Evolutionary conservation across 2,113 vertebrate genomes (phyloP).

Genomic region (Notothenia rossii): DNA sequence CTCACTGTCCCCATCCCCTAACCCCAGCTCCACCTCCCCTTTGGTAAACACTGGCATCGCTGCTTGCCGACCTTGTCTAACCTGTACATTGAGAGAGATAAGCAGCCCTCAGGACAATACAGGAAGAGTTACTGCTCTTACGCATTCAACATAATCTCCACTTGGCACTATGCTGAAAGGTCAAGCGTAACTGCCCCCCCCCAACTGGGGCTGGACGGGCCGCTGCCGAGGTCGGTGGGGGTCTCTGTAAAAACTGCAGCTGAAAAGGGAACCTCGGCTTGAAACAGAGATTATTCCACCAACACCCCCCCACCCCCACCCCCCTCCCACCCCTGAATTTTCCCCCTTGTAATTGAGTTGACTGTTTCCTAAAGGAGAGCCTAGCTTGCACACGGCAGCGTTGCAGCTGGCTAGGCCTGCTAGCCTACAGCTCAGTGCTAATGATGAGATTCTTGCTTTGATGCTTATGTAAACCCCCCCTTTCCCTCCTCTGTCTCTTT

Average conservation of each 20-base stretch:
- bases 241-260: slow-evolving; percentile 65
- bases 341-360: slow-evolving; percentile 35
- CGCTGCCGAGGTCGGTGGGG: slow-evolving; percentile 31
- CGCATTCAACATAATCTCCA: slow-evolving; percentile 72
- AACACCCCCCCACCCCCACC: not conserved
- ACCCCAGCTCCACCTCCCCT: not conserved
- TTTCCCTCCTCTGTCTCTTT: slow-evolving; percentile 15
- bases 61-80: slow-evolving; percentile 74
- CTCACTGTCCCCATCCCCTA: slow-evolving; percentile 5
- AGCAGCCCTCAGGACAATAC: slow-evolving; percentile 76
- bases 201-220: slow-evolving; percentile 4
- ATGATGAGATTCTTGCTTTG: slow-evolving; percentile 36
- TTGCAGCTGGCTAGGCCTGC: slow-evolving; percentile 17
- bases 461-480: slow-evolving; percentile 29
- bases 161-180: slow-evolving; percentile 63
- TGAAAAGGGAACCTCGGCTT: slow-evolving; percentile 40
- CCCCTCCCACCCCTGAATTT: not conserved
- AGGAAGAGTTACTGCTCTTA: slow-evolving; percentile 23
- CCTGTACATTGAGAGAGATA: slow-evolving; percentile 73
- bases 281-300: slow-evolving; percentile 29
- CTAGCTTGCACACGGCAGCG: slow-evolving; percentile 4
- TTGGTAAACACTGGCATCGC: slow-evolving; percentile 67
- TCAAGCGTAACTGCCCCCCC: slow-evolving; percentile 60
- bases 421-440: slow-evolving; percentile 51
- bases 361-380: slow-evolving; percentile 31